Conservation (phyloP, 2,888 invertebrate genomes). For the Aphrophora alni region DNA sequence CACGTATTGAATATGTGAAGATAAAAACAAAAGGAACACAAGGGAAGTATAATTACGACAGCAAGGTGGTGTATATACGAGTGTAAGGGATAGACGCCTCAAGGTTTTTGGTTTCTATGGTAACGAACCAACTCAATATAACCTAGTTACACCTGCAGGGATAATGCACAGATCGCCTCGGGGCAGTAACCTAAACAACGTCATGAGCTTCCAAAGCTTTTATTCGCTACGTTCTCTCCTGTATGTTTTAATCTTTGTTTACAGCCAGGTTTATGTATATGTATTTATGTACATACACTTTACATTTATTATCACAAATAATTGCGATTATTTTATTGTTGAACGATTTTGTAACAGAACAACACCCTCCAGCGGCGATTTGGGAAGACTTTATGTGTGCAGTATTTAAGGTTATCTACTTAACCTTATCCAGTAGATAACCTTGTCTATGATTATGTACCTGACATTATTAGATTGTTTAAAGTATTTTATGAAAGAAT, state of each 20-base stretch:
- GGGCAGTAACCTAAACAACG: neutral
- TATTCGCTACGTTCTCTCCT: neutral
- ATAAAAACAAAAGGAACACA: neutral
- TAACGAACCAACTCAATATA: conserved; percentile 47
- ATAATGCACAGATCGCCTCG: no score
- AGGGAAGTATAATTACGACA: neutral
- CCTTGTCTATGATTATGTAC: no score
- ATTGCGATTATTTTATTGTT: no score
- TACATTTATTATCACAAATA: no score
- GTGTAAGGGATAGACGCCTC: neutral
- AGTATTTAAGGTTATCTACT: no score
- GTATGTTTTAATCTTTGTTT: neutral
- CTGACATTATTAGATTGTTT: no score
- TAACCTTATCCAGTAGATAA: no score
- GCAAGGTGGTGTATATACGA: neutral
- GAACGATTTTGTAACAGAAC: no score
- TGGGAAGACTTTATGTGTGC: no score
- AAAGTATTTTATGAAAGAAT: no score
- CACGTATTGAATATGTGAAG: conserved; percentile 3
- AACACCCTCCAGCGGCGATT: no score
- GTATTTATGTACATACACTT: neutral
- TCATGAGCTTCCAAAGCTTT: neutral
- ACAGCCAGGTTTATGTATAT: neutral
- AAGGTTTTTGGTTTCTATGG: conserved; percentile 40
- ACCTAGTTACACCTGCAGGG: conserved; percentile 18